Evolutionary conservation across 2,113 vertebrate species (phyloP).

Genomic region (Tetraodon nigroviridis): DNA sequence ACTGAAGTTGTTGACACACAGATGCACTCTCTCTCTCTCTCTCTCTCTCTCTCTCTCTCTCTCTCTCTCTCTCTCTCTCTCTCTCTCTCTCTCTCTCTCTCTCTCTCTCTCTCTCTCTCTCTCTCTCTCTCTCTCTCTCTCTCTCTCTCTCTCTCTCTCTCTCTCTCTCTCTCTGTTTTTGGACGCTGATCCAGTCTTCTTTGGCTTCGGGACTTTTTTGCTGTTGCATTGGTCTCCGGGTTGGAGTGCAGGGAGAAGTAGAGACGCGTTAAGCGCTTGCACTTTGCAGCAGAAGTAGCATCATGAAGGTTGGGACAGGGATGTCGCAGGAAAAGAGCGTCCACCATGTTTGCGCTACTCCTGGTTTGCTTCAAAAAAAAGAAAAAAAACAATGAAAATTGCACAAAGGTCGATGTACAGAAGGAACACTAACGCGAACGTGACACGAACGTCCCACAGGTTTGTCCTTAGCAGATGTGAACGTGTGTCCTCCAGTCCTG

Average conservation of each 20-base stretch:
- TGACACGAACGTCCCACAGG: conserved; percentile 48
- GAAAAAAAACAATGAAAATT: conserved; percentile 42
- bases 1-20: conserved; percentile 51
- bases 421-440: conserved; percentile 58
- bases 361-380: conserved; percentile 46
- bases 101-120: too few species aligned
- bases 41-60: conserved; percentile 44
- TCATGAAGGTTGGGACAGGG: conserved; percentile 29
- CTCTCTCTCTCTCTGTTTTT: conserved; percentile 30
- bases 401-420: conserved; percentile 61
- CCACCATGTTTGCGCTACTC: conserved; percentile 47
- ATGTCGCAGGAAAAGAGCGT: background rate
- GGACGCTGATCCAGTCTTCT: conserved; percentile 19
- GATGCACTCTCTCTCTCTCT: conserved; percentile 65
- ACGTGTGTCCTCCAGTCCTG: conserved; percentile 30
- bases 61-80: conserved; percentile 62
- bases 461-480: conserved; percentile 19
- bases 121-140: conserved; percentile 40
- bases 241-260: conserved; percentile 38
- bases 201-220: conserved; percentile 30
- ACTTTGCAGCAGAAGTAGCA: conserved; percentile 74
- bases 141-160: conserved; percentile 50
- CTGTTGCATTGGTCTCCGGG: conserved; percentile 39
- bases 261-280: conserved; percentile 68
- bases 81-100: conserved; percentile 39